Evolutionary conservation across 2,797 vertebrate species (phyloP), one percentile per base, ranked within the genome.

Genomic region (Coregonus sp.): DNA sequence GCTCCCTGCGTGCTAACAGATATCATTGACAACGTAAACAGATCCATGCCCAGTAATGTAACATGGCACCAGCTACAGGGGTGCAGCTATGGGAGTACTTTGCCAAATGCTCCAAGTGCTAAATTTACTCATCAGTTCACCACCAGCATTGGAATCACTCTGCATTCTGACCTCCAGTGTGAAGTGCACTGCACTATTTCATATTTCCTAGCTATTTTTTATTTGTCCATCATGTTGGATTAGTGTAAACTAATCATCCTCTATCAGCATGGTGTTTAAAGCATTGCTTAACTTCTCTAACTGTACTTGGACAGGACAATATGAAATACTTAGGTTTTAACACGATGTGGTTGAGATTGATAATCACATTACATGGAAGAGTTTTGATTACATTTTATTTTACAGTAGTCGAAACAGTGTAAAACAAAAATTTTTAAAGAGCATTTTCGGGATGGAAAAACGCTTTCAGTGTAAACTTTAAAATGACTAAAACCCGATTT

Each of bases 1-100:
- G 70, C 25, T 54, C 50, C 70, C 20, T 72, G 47, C 25, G 4
- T 20, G 25, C 50, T 20, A 76, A 79, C 82, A 82, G 86, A 73
- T 84, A 82, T 86, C 81, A 61, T 63, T 86, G 86, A 87, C 84
- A 82, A 81, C 87, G 78, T 85, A 84, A 87, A 88, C 86, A 88
- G 80, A 85, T 88, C 75, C 69, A 77, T 16, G 76, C 81, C 87
- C 72, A 84, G 85, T 89, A 87, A 90, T 82, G 79, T 80, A 86
- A 88, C 86, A 82, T 86, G 86, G 87, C 90, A 88, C 56, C 75
- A 25, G 82, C 85, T 83, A 12, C 68, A 2, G 16, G 74, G 84
- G 81, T 50, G 74, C 80, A 85, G 67, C 82, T 54, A 80, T 74
- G 31, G 69, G 76, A 86, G 54, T 74, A 78, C 81, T 82, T 77